Percentiles rank a stretch among this genome's conserved stretches.
These are phyloP conservation scores for Calliphora vomitoria DNA, from an alignment of 2,888 invertebrate species.

Conservation along the genomic window DNA sequence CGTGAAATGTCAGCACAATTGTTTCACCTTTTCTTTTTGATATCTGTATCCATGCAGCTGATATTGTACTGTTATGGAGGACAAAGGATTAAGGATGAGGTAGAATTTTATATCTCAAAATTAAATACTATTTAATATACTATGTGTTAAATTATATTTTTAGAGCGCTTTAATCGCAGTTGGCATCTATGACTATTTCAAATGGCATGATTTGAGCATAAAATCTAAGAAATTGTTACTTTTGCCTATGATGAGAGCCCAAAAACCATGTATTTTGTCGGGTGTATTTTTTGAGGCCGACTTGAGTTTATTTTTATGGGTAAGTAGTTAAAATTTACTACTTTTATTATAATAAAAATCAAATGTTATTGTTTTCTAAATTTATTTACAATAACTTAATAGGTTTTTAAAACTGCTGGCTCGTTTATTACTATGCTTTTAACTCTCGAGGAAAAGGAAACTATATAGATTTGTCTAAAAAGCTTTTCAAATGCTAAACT, in stretches of 20 bases:
- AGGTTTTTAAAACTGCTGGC: conserved; percentile 72
- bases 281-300: conserved; percentile 66
- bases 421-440: conserved; percentile 69
- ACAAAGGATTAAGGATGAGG: conserved; percentile 69
- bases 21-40: conserved; percentile 57
- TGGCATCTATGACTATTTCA: conserved; percentile 43
- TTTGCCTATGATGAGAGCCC: conserved; percentile 56
- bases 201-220: conserved; percentile 44
- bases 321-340: conserved; percentile 1
- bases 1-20: conserved; percentile 39
- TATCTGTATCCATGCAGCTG: conserved; percentile 61
- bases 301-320: conserved; percentile 60
- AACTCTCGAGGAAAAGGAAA: conserved; percentile 52
- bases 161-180: conserved; percentile 49
- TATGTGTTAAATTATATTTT: background rate
- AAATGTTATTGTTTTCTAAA: background rate
- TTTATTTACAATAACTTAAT: background rate
- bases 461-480: background rate
- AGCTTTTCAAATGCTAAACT: background rate
- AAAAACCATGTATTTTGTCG: conserved; percentile 51
- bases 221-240: conserved; percentile 46
- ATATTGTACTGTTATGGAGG: conserved; percentile 74
- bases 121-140: no score
- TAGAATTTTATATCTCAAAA: background rate
- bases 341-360: background rate